Base-by-base conservation (phyloP, 1,140 invertebrate genomes). In the Drosophila serrata region DNA sequence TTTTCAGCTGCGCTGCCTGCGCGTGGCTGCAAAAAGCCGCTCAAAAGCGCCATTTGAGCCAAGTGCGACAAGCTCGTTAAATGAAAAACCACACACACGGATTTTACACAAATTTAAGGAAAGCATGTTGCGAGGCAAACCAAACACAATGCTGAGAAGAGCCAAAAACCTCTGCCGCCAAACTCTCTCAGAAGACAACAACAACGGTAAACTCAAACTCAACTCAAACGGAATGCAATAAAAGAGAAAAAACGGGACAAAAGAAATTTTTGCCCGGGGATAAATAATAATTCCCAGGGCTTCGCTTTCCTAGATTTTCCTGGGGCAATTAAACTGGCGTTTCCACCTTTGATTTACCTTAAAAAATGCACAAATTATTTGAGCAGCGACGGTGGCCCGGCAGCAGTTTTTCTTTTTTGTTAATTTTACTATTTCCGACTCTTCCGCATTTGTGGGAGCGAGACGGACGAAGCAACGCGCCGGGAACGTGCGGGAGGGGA, bases 391-490 rank as follows among this genome's bases (percentile, higher is more conserved):
- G 29, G 48, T 53, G 31, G 37, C n/a, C n/a, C 29, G 37, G 51
- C 39, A 56, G 31, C 74, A 69, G 74, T 58, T 53, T 33, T 56
- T 51, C 9, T 15, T 81, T 46, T 46, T 68, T 74, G 53, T 60
- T 81, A 75, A 48, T 69, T 74, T 61, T 42, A 55, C 51, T 64
- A 63, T 24, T 55, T 55, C 51, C 51, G 51, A 68, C 73, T 78
- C 67, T 85, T 86, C 81, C 81, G 81, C 73, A 63, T 74, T 77
- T 77, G 67, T 49, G 48, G n/a, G 42, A 64, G 63, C 56, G 68
- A 75, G 64, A 61, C 46, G 31, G 19, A 57, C 51, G 45, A 39
- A 55, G 17, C 29, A 48, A 40, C 60, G 63, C 63, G 64, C 61
- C 61, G 64, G 51, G 51, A 37, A 55, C 22, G 51, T 53, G 49